phyloP scores from a whole-genome alignment of 2,888 invertebrate species.

The Ochropleura leucogaster region DNA sequence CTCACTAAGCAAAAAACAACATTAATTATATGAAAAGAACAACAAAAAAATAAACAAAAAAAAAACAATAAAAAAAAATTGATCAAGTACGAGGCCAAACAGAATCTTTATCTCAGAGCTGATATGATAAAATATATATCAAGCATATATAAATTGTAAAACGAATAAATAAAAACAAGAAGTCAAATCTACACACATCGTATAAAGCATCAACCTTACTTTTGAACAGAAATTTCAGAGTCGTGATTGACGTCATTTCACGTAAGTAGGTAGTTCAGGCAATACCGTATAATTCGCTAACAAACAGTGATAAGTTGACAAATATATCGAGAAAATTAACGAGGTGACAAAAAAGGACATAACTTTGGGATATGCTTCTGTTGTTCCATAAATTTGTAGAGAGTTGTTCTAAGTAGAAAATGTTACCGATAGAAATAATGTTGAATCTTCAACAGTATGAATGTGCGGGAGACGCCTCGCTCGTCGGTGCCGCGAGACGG shows the following conservation, averaged over 20 bases:
- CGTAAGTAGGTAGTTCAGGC: conserved; percentile 2
- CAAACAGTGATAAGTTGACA: conserved; percentile 5
- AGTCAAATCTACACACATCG: too few relatives aligned
- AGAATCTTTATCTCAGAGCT: too few relatives aligned
- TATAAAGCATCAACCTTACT: not conserved
- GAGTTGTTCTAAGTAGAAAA: not conserved
- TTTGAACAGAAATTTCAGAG: not conserved
- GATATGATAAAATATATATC: too few relatives aligned
- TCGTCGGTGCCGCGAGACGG: too few relatives aligned
- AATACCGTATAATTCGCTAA: conserved; percentile 2
- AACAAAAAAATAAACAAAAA: too few relatives aligned
- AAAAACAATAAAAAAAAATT: too few relatives aligned
- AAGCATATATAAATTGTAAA: too few relatives aligned
- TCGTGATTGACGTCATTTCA: conserved; percentile 40
- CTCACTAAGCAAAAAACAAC: too few relatives aligned
- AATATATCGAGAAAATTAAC: not conserved
- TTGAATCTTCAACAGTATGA: not conserved
- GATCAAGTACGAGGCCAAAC: too few relatives aligned
- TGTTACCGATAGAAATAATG: not conserved
- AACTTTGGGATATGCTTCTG: not conserved
- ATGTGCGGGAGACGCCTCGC: too few relatives aligned
- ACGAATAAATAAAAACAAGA: too few relatives aligned
- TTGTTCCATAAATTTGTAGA: not conserved
- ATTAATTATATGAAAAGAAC: too few relatives aligned
- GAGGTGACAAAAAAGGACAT: conserved; percentile 4